Evolutionary conservation across 2,888 invertebrate genomes (phyloP), one percentile per base, ranked within the genome.

Genomic region (Gnatocerus cornutus): DNA sequence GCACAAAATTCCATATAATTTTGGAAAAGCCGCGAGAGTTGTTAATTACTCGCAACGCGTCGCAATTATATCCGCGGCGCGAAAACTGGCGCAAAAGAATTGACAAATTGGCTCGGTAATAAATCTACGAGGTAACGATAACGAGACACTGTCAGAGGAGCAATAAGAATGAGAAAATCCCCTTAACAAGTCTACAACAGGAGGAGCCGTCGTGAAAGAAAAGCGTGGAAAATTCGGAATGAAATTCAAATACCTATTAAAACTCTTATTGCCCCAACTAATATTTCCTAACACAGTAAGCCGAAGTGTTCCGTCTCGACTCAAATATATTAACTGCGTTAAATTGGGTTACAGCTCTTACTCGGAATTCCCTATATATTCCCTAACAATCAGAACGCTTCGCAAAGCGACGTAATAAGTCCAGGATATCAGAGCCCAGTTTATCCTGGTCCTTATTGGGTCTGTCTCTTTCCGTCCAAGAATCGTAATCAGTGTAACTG

Each of bases 191-290:
- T 63, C 52, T 53, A 58, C 69, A 73, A 75, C 73, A 78, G 74
- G 74, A 73, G 76, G 78, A 78, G 78, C 43, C 66, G 71, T 73
- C 73, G 61, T 48, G 63, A 77, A 78, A 77, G 79, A 76, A 77
- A 78, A 74, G 74, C 75, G 76, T 77, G 77, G 80, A 79, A 79
- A 81, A 80, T 81, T 75, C 74, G 76, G 76, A 79, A 78, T 77
- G 78, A 78, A 77, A 81, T 78, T 80, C 79, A 79, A 81, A 81
- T 79, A 76, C 76, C 76, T 78, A 79, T 78, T 79, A 79, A 78
- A 79, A 76, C 73, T 76, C 71, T 72, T 67, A 76, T 72, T 73
- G 73, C 70, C 52, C 70, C 71, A 70, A 66, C 70, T 71, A 73
- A 77, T 77, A 77, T 76, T 76, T 76, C 69, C 72, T 61, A 73